Conservation (phyloP, 2,113 vertebrate species). For the Brevimyrus niger region DNA sequence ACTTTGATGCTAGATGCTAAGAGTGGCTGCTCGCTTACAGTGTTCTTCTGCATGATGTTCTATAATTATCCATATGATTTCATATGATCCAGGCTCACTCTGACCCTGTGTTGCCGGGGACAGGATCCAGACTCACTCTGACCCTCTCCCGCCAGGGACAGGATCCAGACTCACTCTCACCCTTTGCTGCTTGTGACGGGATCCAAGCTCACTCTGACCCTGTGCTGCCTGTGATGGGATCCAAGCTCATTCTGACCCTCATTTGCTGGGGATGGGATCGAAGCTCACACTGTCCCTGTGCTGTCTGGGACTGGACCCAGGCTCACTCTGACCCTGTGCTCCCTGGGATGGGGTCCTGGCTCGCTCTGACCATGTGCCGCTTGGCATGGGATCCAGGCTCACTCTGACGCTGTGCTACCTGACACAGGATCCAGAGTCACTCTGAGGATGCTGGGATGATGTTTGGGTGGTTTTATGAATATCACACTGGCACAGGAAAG, state of each 20-base stretch:
- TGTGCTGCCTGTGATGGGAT: too few relatives aligned
- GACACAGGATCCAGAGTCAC: neutral
- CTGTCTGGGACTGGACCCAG: too few relatives aligned
- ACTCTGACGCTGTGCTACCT: neutral
- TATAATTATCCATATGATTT: neutral
- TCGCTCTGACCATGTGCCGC: neutral
- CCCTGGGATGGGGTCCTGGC: neutral
- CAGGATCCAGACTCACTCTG: neutral
- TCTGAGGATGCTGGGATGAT: neutral
- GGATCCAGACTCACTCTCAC: neutral
- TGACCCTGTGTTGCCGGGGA: neutral
- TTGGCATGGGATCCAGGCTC: neutral
- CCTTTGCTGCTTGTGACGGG: accelerated
- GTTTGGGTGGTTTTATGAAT: neutral
- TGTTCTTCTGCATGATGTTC: neutral
- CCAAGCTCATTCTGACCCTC: too few relatives aligned
- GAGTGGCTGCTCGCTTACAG: neutral
- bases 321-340: neutral
- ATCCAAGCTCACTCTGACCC: neutral
- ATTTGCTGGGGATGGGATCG: too few relatives aligned
- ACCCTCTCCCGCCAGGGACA: neutral
- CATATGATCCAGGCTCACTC: neutral
- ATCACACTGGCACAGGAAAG: neutral
- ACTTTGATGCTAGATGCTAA: neutral
- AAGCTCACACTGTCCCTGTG: neutral